Evolutionary conservation across 1,140 invertebrate species (phyloP).

Genomic region (Phortica variegata): DNA sequence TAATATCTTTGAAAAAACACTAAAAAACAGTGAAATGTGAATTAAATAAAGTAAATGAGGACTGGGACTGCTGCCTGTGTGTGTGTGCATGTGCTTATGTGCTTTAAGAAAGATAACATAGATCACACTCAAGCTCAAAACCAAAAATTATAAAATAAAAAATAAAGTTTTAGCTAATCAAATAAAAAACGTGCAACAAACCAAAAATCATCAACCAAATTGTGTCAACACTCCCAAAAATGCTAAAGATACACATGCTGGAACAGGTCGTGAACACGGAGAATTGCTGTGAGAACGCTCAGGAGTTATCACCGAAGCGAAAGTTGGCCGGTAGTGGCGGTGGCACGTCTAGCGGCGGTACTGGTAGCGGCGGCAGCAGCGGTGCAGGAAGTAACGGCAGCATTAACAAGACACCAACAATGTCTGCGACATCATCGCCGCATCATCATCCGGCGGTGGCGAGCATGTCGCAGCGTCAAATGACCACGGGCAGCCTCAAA

Average conservation of each 20-base stretch:
- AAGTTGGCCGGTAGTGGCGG: slow-evolving; percentile 35
- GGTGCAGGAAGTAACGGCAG: slow-evolving; percentile 16
- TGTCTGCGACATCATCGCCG: slow-evolving; percentile 44
- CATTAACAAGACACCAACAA: slow-evolving; percentile 35
- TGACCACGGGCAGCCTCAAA: slow-evolving; percentile 27
- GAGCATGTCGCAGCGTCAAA: slow-evolving; percentile 35
- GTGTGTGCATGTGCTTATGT: too few species aligned
- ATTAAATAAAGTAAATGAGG: too few species aligned
- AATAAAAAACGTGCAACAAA: too few species aligned
- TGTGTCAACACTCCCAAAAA: too few species aligned
- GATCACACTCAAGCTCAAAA: too few species aligned
- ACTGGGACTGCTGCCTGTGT: too few species aligned
- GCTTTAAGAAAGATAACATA: too few species aligned
- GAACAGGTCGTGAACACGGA: slow-evolving; percentile 45
- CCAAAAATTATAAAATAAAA: too few species aligned
- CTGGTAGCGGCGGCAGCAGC: slow-evolving; percentile 4
- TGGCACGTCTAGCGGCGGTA: slow-evolving; percentile 1
- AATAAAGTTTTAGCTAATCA: too few species aligned
- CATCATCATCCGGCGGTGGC: slow-evolving; percentile 39
- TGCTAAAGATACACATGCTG: slow-evolving; percentile 54
- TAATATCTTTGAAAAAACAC: too few species aligned
- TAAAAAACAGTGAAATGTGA: too few species aligned
- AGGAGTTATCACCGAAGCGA: slow-evolving; percentile 38
- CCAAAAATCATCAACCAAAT: too few species aligned
- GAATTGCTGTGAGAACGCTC: slow-evolving; percentile 35